phyloP scores from a whole-genome alignment of 2,797 vertebrate species.

The Dendrocincla fuliginosa region DNA sequence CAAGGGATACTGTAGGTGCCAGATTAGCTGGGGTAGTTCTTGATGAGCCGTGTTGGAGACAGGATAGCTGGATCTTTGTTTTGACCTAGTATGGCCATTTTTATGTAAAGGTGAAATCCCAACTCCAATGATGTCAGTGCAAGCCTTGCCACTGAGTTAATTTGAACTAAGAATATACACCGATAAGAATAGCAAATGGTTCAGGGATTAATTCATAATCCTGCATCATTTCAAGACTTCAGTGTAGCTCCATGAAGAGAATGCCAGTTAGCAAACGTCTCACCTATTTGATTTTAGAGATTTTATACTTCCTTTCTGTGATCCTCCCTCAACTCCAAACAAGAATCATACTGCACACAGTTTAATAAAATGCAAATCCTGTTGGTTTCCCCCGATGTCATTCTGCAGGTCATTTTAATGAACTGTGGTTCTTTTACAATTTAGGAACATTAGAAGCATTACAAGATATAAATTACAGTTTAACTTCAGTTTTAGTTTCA shows the following conservation, averaged over 20 bases:
- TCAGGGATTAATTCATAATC: constrained; percentile 71
- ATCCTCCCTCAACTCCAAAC: constrained; percentile 8
- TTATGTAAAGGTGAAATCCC: constrained; percentile 23
- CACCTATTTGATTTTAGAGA: constrained; percentile 33
- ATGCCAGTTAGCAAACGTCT: constrained; percentile 37
- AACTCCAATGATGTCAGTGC: not conserved
- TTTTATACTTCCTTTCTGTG: constrained; percentile 50
- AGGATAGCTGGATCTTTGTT: not conserved
- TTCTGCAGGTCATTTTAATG: constrained; percentile 62
- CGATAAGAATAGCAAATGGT: constrained; percentile 13
- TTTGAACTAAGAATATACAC: constrained; percentile 44
- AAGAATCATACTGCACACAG: constrained; percentile 1
- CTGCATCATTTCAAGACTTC: constrained; percentile 57
- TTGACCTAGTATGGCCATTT: constrained; percentile 30
- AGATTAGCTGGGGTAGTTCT: not conserved
- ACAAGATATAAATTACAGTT: constrained; percentile 9
- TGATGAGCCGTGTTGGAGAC: not conserved
- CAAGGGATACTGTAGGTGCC: not conserved
- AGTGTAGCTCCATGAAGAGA: constrained; percentile 46
- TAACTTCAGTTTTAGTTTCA: constrained; percentile 62
- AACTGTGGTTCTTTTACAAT: constrained; percentile 59
- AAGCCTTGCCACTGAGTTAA: constrained; percentile 55
- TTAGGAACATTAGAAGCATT: constrained; percentile 61
- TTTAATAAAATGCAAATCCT: constrained; percentile 65
- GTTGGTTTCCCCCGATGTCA: constrained; percentile 32